A percentile compares a stretch with the other conserved stretches of the same genome.
Evolutionary conservation across 2,888 invertebrate genomes (phyloP).

Genomic region (Andrena flavipes): DNA sequence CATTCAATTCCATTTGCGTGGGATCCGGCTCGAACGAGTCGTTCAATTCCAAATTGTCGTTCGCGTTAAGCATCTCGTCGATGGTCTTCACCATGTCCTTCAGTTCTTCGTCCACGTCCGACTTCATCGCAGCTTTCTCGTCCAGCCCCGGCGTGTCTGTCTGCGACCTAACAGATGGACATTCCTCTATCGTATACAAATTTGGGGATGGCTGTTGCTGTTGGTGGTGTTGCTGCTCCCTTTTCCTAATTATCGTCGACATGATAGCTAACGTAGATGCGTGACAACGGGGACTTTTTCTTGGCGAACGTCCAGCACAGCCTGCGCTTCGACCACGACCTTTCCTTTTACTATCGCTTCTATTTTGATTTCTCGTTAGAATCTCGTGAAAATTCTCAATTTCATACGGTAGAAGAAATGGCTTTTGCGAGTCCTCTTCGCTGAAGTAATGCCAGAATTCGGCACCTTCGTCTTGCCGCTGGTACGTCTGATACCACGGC

Average conservation of each 20-base stretch:
- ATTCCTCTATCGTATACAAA: constrained; percentile 60
- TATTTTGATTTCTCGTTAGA: constrained; percentile 72
- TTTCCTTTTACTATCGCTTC: constrained; percentile 60
- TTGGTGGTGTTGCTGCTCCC: constrained; percentile 70
- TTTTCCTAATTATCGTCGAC: constrained; percentile 83
- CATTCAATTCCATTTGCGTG: constrained; percentile 58
- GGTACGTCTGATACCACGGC: constrained; percentile 92
- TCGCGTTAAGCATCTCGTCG: constrained; percentile 84
- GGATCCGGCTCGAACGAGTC: constrained; percentile 84
- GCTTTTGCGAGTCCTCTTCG: constrained; percentile 87
- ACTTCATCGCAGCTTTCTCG: constrained; percentile 67
- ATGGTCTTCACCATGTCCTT: constrained; percentile 84
- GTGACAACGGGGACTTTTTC: constrained; percentile 95
- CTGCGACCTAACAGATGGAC: constrained; percentile 51
- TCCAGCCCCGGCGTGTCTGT: constrained; percentile 63
- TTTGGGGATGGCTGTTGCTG: constrained; percentile 24
- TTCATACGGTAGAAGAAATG: constrained; percentile 91
- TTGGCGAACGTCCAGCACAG: constrained; percentile 86
- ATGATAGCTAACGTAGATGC: constrained; percentile 94
- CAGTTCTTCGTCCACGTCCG: constrained; percentile 79
- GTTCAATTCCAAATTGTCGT: constrained; percentile 85
- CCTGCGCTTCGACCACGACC: constrained; percentile 67
- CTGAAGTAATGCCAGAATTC: constrained; percentile 88
- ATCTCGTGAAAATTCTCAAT: constrained; percentile 85
- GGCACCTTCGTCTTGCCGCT: constrained; percentile 90